Base-by-base conservation (phyloP, 1,140 invertebrate species). In the Archivesica marissinica region DNA sequence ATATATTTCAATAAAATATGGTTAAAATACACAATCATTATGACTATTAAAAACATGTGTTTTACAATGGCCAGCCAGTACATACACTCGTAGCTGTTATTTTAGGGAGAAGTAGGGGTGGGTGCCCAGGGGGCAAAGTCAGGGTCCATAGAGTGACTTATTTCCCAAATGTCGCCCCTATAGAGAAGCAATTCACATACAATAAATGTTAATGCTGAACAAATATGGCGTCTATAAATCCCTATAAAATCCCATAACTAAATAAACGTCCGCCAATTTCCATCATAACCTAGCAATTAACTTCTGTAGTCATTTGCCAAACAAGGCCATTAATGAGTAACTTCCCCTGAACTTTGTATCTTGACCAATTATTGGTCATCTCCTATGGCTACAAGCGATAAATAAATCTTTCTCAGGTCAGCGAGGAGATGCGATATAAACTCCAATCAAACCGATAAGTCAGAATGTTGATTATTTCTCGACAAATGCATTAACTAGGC, bases 301-400 rank as follows among this genome's bases (percentile, higher is more conserved):
- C 38, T 64, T 64, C 25, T 64, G 23, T 15, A 9, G n/a, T 35
- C 30, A 64, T n/a, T 64, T 33, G 38, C 59, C 11, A 64, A 64
- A 64, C n/a, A 35, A 64, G 30, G 59, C 30, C n/a, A 35, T 64
- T 64, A 35, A 64, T 33, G 38, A 35, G 59, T 64, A 64, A 64
- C 59, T 64, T 64, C 23, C 59, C 28, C 23, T 25, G 23, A 64
- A 35, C 25, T 64, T 64, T 28, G 59, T 35, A 35, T 64, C 30
- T 64, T 6, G 30, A 9, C 30, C 59, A 64, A 35, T 64, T 35
- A 64, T 35, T 64, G 59, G 11, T 33, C 59, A 64, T 64, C 38
- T 64, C 59, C 59, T 33, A n/a, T 3, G 1, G 59, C 59, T 64
- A 64, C 33, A 64, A 64, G 59, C 59, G 38, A 64, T 33, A 30